Conservation (phyloP, 2,113 vertebrate species). For the Tetrax tetrax region DNA sequence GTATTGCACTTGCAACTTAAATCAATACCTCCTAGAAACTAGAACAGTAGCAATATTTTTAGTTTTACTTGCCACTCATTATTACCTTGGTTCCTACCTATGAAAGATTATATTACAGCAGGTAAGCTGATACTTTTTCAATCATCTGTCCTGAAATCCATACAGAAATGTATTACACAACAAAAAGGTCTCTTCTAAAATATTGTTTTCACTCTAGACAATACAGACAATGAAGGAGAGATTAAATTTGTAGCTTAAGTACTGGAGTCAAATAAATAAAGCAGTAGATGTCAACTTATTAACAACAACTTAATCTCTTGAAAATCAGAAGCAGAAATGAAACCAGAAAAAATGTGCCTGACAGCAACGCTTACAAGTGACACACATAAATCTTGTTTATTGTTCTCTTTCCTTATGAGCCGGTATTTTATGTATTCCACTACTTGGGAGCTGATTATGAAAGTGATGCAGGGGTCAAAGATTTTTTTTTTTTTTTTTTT, state of each 20-base stretch:
- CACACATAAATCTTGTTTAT: constrained; percentile 10
- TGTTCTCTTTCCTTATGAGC: constrained; percentile 44
- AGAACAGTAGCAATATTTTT: not conserved
- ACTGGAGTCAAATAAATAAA: constrained; percentile 26
- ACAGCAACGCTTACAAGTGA: constrained; percentile 44
- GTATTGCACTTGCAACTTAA: not conserved
- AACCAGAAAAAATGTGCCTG: constrained; percentile 47
- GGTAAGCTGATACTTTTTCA: not conserved
- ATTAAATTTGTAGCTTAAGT: not conserved
- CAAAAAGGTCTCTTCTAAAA: constrained; percentile 11
- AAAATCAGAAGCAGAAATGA: constrained; percentile 62
- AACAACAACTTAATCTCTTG: constrained; percentile 66
- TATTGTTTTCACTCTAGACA: not conserved
- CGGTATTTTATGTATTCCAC: constrained; percentile 25
- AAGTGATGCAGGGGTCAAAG: constrained; percentile 45
- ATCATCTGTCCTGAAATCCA: not conserved
- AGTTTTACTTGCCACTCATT: not conserved
- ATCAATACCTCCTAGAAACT: not conserved
- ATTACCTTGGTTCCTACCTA: not conserved
- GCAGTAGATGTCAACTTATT: constrained; percentile 51
- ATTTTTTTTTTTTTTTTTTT: not conserved
- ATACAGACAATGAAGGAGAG: not conserved
- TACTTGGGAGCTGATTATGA: constrained; percentile 48
- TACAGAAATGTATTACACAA: not conserved
- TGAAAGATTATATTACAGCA: not conserved